These are phyloP conservation scores for Scortum barcoo DNA, from an alignment of 2,113 vertebrate genomes.

Conservation along the genomic window DNA sequence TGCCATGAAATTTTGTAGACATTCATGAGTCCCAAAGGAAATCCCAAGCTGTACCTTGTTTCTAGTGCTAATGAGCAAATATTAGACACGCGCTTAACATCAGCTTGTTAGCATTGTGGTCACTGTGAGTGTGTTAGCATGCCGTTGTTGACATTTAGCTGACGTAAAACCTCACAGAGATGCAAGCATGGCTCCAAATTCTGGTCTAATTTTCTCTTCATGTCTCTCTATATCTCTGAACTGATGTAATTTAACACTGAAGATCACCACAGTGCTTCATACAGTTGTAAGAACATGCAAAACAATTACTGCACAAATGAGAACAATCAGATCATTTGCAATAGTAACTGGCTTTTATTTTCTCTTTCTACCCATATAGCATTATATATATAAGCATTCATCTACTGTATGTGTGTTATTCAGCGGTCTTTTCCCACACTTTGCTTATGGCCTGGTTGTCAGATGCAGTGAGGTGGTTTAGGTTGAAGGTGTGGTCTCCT, in stretches of 20 bases:
- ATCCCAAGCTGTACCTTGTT: neutral
- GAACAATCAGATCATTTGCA: neutral
- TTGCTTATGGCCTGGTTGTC: neutral
- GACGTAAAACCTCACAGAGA: too few species aligned
- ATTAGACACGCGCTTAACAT: neutral
- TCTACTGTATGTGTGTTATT: neutral
- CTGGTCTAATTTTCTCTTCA: neutral
- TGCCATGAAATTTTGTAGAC: neutral
- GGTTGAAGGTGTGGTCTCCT: slow-evolving; percentile 37
- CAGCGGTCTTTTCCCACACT: neutral
- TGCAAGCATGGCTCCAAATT: neutral
- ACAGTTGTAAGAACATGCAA: neutral
- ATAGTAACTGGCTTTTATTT: neutral
- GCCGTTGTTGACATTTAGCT: neutral
- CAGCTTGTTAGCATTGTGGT: neutral
- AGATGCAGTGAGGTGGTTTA: slow-evolving; percentile 2
- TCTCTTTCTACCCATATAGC: neutral
- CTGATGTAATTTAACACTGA: neutral
- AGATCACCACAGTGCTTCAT: neutral
- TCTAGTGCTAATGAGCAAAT: neutral
- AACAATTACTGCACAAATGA: neutral
- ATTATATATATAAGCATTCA: neutral
- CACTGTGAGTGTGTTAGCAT: neutral
- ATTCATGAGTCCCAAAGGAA: neutral
- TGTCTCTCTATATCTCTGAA: neutral